These are phyloP conservation scores for Chloroceryle aenea DNA, from an alignment of 2,113 vertebrate species.

Conservation along the genomic window DNA sequence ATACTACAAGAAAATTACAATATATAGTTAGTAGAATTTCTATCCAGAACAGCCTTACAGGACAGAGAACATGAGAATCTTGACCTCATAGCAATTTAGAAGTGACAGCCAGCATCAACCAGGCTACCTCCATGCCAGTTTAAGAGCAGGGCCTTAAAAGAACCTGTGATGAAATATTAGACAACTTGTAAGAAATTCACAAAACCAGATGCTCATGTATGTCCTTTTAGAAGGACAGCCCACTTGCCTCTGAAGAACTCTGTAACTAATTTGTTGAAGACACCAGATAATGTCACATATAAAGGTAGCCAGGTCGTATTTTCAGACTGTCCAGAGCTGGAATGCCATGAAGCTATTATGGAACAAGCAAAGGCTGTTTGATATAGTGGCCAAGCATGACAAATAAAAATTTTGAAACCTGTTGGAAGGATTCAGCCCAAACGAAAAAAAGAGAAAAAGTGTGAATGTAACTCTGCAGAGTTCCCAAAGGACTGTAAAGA, in stretches of 20 bases:
- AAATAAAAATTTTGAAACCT: neutral
- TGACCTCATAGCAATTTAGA: constrained; percentile 53
- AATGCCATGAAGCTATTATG: neutral
- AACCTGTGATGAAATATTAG: constrained; percentile 53
- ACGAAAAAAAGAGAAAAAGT: neutral
- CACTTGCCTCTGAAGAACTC: neutral
- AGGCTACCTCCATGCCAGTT: neutral
- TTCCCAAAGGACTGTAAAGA: neutral
- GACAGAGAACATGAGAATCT: constrained; percentile 45
- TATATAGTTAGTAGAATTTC: neutral
- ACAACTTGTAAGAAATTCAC: constrained; percentile 51
- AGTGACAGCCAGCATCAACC: constrained; percentile 6
- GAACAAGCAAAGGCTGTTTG: neutral
- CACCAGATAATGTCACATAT: constrained; percentile 20
- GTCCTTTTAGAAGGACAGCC: neutral
- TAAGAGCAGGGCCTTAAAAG: constrained; percentile 31
- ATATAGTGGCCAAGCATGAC: neutral
- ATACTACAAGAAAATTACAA: neutral
- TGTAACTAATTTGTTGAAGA: constrained; percentile 21
- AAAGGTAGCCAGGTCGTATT: neutral
- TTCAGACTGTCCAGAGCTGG: neutral
- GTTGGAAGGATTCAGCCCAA: neutral
- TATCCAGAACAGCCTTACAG: neutral
- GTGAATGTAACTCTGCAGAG: neutral
- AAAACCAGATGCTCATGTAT: constrained; percentile 2